Conservation (phyloP, 2,888 invertebrate genomes). For the Hemaris fuciformis region DNA sequence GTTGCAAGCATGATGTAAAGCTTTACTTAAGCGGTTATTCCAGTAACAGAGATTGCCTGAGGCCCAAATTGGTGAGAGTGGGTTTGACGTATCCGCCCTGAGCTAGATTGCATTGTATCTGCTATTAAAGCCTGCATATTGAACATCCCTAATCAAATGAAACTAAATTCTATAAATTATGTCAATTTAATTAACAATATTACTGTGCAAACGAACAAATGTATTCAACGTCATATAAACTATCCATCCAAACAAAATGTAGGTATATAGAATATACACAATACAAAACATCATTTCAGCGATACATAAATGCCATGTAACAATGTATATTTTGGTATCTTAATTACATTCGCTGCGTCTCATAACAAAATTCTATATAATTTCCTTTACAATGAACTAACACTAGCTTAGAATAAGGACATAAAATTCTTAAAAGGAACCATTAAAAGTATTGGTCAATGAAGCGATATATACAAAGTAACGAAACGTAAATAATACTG, state of each 20-base stretch:
- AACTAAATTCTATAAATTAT: constrained; percentile 4
- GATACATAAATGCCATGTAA: constrained; percentile 6
- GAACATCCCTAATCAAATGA: neutral
- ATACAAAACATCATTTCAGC: constrained; percentile 10
- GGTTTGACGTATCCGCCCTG: too few species aligned
- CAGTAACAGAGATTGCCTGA: too few species aligned
- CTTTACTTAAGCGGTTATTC: too few species aligned
- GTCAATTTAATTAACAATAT: constrained; percentile 61
- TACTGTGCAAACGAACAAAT: constrained; percentile 71
- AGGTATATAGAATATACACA: constrained; percentile 48
- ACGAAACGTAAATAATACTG: constrained; percentile 16
- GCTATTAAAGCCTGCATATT: too few species aligned
- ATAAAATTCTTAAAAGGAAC: constrained; percentile 8
- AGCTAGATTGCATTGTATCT: too few species aligned
- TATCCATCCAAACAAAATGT: constrained; percentile 76
- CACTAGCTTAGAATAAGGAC: constrained; percentile 9
- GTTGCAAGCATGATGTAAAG: too few species aligned
- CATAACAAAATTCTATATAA: constrained; percentile 4
- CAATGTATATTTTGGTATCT: constrained; percentile 11
- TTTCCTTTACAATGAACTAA: constrained; percentile 10
- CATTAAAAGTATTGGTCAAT: constrained; percentile 3
- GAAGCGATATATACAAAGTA: constrained; percentile 11
- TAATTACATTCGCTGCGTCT: constrained; percentile 3
- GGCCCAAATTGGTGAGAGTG: too few species aligned
- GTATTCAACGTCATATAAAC: constrained; percentile 74